Evolutionary conservation across 1,140 invertebrate genomes (phyloP).

Genomic region (Drosophila sp.): DNA sequence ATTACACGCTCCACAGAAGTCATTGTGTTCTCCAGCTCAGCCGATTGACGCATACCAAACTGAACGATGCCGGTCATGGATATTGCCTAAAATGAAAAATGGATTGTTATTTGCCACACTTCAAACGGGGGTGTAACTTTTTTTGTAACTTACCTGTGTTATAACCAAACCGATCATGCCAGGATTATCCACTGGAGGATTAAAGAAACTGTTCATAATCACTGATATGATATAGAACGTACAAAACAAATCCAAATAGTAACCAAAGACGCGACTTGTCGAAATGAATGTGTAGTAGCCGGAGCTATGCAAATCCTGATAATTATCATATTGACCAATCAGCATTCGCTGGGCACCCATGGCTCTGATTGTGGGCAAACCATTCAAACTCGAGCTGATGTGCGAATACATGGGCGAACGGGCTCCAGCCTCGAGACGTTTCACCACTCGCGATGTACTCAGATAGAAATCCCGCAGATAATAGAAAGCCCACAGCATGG

Average conservation of each 20-base stretch:
- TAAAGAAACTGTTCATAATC: conserved; percentile 86
- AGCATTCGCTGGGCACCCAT: conserved; percentile 86
- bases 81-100: conserved; percentile 85
- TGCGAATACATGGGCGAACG: conserved; percentile 92
- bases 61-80: conserved; percentile 90
- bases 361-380: conserved; percentile 90
- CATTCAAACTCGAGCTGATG: conserved; percentile 88
- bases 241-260: conserved; percentile 89
- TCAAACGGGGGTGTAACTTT: no score
- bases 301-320: conserved; percentile 88
- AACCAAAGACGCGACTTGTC: conserved; percentile 92
- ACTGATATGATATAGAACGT: conserved; percentile 88
- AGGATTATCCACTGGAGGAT: conserved; percentile 84
- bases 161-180: conserved; percentile 92
- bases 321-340: conserved; percentile 86
- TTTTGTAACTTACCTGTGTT: conserved; percentile 84
- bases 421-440: conserved; percentile 92
- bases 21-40: conserved; percentile 89
- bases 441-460: conserved; percentile 91
- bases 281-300: conserved; percentile 91
- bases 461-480: conserved; percentile 91
- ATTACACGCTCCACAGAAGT: conserved; percentile 91
- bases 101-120: conserved; percentile 52
- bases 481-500: conserved; percentile 89
- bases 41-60: conserved; percentile 85